Conservation (phyloP, 1,140 invertebrate genomes). For the Metopolophium dirhodum region DNA sequence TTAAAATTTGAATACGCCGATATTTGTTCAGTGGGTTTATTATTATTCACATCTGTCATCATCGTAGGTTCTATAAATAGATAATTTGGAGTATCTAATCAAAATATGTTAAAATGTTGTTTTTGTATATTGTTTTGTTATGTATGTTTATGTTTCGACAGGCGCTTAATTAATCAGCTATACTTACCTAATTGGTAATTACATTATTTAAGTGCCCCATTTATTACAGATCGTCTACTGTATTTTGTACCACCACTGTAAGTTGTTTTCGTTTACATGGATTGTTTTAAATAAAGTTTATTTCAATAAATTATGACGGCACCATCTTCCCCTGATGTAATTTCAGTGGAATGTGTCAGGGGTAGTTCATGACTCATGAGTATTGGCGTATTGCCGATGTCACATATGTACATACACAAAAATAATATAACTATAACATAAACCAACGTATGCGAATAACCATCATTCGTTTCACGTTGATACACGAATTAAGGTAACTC, state of each 20-base stretch:
- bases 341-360: neutral
- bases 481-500: neutral
- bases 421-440: neutral
- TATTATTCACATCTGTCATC: neutral
- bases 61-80: neutral
- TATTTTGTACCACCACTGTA: neutral
- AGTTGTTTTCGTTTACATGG: neutral
- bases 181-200: neutral
- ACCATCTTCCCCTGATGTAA: neutral
- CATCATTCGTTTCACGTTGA: neutral
- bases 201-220: neutral
- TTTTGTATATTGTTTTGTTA: neutral
- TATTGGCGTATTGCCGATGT: neutral
- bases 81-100: neutral
- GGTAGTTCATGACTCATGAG: neutral
- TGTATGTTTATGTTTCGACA: neutral
- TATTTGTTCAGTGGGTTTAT: neutral
- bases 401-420: neutral
- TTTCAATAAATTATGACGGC: neutral
- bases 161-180: neutral
- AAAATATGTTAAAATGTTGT: neutral
- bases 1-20: neutral
- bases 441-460: neutral
- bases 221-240: neutral
- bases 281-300: neutral